A percentile compares a stretch with the other conserved stretches of the same genome.
These are phyloP conservation scores for Apis dorsata DNA, from an alignment of 1,140 invertebrate genomes.

Conservation along the genomic window DNA sequence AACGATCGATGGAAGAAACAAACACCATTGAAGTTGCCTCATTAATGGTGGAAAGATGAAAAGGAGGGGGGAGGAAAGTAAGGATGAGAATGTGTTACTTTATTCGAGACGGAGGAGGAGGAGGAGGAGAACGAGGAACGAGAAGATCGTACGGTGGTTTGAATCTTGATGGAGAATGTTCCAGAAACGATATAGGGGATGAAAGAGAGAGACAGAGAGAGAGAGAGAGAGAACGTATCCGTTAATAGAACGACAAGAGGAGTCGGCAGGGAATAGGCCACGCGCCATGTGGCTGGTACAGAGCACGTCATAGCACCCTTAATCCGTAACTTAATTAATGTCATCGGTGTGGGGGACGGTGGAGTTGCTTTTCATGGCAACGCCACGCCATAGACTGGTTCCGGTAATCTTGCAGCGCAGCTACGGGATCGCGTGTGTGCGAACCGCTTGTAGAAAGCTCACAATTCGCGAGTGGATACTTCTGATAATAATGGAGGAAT, in stretches of 20 bases:
- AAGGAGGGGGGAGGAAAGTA: too few species aligned
- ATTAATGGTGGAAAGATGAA: background rate
- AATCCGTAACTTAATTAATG: slow-evolving; percentile 56
- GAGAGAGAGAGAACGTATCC: slow-evolving; percentile 19
- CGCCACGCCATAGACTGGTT: slow-evolving; percentile 19
- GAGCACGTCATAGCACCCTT: slow-evolving; percentile 43
- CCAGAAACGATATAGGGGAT: background rate
- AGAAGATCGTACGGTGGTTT: slow-evolving; percentile 19
- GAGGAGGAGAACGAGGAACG: background rate
- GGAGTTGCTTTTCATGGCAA: slow-evolving; percentile 45
- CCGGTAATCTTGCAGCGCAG: slow-evolving; percentile 25
- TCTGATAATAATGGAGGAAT: slow-evolving; percentile 31
- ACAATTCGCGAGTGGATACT: slow-evolving; percentile 42
- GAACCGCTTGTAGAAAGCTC: slow-evolving; percentile 20
- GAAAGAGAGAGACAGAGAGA: too few species aligned
- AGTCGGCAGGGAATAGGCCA: slow-evolving; percentile 40
- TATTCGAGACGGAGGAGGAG: background rate
- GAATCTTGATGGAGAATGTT: slow-evolving; percentile 26
- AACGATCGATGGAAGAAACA: slow-evolving; percentile 30
- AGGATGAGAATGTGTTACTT: slow-evolving; percentile 8
- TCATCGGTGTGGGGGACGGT: slow-evolving; percentile 20
- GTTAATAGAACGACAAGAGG: slow-evolving; percentile 39
- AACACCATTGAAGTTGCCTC: too few species aligned
- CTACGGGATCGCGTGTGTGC: slow-evolving; percentile 15
- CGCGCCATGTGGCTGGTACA: slow-evolving; percentile 31